These are phyloP conservation scores for Microcebus lehilahytsara DNA, from an alignment of 2,113 vertebrate species.

Conservation along the genomic window DNA sequence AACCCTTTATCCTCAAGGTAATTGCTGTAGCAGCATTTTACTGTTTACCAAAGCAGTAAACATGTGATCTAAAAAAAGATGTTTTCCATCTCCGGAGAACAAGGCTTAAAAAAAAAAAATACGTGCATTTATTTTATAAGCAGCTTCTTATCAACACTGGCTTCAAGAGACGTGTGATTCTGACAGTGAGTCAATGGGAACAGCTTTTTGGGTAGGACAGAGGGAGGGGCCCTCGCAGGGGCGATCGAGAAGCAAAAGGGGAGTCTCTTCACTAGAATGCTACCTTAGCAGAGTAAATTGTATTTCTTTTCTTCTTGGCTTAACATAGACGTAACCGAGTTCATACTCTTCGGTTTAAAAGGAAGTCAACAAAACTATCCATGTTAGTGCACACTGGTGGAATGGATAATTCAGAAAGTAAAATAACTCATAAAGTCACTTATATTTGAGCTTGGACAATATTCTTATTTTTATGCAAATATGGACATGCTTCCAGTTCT, in stretches of 20 bases:
- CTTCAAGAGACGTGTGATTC: neutral
- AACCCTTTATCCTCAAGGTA: constrained; percentile 86
- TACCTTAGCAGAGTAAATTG: neutral
- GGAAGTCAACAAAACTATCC: neutral
- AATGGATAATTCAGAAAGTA: neutral
- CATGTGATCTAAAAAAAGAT: constrained; percentile 84
- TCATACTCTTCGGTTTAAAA: neutral
- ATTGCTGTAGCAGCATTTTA: constrained; percentile 85
- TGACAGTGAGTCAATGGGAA: neutral
- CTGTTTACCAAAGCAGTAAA: constrained; percentile 86
- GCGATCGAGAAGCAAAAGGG: neutral
- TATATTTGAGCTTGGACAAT: neutral
- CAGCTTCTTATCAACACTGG: neutral
- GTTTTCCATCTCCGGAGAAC: constrained; percentile 81
- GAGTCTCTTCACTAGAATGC: neutral
- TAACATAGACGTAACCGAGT: neutral
- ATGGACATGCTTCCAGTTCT: neutral
- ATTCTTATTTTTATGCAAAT: neutral
- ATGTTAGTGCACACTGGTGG: fast-evolving
- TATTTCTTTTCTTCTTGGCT: neutral
- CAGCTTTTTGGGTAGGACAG: too few relatives aligned
- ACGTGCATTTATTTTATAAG: neutral
- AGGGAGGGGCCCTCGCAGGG: too few relatives aligned
- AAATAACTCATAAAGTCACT: neutral
- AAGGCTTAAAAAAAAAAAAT: constrained; percentile 52